Evolutionary conservation across 2,113 vertebrate species (phyloP).

Genomic region (Marmota monax): DNA sequence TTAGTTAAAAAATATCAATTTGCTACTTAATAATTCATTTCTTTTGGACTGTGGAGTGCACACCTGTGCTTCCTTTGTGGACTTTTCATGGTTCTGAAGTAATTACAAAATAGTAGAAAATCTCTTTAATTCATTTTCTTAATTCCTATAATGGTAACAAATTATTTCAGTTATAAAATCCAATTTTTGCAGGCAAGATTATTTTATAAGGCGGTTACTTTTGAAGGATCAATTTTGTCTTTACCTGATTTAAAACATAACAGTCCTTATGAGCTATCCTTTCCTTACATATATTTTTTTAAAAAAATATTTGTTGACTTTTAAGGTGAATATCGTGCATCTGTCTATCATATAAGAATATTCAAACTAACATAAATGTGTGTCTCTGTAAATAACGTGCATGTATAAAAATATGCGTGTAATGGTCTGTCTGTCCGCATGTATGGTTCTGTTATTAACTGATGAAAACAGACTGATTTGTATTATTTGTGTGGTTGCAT

Average conservation of each 20-base stretch:
- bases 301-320: not conserved
- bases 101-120: not conserved
- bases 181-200: conserved; percentile 44
- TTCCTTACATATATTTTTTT: not conserved
- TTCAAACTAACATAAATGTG: conserved; percentile 34
- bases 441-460: not conserved
- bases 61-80: not conserved
- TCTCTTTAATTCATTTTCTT: conserved; percentile 29
- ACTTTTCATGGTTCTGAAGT: conserved; percentile 26
- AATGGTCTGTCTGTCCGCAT: not conserved
- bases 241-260: conserved; percentile 56
- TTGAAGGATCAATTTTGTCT: conserved; percentile 50
- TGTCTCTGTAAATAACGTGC: conserved; percentile 42
- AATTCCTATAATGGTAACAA: not conserved
- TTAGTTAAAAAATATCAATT: not conserved
- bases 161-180: conserved; percentile 47
- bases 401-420: conserved; percentile 12
- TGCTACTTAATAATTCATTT: not conserved
- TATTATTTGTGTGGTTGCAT: conserved; percentile 11
- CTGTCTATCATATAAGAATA: not conserved
- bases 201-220: conserved; percentile 43
- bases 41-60: not conserved
- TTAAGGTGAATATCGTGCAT: conserved; percentile 55
- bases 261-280: conserved; percentile 5
- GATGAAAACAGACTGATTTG: not conserved